Conservation (phyloP, 2,113 vertebrate genomes). For the Genyomyrus donnyi region DNA sequence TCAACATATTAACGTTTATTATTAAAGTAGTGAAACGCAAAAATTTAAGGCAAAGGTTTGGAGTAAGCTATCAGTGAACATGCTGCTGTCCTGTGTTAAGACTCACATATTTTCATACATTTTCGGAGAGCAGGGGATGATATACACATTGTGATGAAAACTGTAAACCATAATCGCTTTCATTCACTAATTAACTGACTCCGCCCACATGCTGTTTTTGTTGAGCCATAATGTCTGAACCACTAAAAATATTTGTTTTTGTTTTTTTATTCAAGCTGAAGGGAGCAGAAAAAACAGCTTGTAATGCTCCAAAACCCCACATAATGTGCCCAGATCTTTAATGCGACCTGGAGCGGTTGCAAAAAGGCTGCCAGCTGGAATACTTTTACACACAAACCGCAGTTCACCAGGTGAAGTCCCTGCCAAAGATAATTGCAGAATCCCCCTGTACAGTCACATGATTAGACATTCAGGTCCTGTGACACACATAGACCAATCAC, state of each 20-base stretch:
- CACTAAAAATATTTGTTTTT: neutral
- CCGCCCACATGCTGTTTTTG: neutral
- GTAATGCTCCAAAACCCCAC: neutral
- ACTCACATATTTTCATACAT: neutral
- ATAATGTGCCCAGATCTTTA: neutral
- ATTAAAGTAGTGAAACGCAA: neutral
- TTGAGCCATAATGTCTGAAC: neutral
- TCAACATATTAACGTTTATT: neutral
- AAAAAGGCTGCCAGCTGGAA: neutral
- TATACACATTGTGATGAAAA: neutral
- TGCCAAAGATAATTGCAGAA: conserved; percentile 4
- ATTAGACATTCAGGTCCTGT: neutral
- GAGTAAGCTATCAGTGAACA: neutral
- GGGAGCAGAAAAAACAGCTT: neutral
- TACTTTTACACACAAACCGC: neutral
- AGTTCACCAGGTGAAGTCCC: neutral
- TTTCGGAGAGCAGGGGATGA: neutral
- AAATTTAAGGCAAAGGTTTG: neutral
- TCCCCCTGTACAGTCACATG: neutral
- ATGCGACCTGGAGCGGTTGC: neutral
- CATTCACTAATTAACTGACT: neutral
- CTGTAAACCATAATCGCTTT: neutral
- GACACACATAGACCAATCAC: neutral
- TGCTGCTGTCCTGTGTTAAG: neutral
- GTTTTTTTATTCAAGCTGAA: neutral